Percentiles rank a stretch among this genome's conserved stretches.
Evolutionary conservation across 1,140 invertebrate genomes (phyloP).

Genomic region (Globodera rostochiensis): DNA sequence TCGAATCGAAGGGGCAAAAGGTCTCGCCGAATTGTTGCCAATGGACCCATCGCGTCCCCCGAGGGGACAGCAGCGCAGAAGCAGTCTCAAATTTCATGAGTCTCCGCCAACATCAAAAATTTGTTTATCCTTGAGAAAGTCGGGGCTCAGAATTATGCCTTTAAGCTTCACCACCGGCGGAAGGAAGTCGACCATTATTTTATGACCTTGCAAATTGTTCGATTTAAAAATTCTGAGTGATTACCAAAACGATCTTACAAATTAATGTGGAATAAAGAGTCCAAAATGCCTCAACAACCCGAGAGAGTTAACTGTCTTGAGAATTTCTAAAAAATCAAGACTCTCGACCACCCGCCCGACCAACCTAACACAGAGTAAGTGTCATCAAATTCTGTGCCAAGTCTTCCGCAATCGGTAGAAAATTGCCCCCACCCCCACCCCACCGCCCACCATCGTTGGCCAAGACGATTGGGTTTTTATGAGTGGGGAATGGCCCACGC

Average conservation of each 20-base stretch:
- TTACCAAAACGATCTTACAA: no score
- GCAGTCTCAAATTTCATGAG: background rate
- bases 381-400: background rate
- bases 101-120: background rate
- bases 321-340: no score
- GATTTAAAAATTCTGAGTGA: no score
- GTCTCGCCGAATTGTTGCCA: background rate
- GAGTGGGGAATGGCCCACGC: background rate
- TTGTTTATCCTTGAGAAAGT: background rate
- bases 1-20: background rate
- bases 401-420: background rate
- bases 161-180: background rate
- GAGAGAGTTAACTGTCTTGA: no score
- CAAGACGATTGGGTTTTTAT: slow-evolving; percentile 1
- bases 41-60: background rate
- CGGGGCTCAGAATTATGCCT: background rate
- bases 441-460: background rate
- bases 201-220: no score
- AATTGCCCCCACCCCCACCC: background rate
- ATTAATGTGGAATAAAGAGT: no score
- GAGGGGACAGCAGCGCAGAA: background rate
- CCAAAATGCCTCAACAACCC: no score
- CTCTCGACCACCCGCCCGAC: no score
- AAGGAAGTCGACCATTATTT: background rate
- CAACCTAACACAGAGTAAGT: background rate